Evolutionary conservation across 2,113 vertebrate genomes (phyloP), one percentile per base, ranked within the genome.

Genomic region (Synchiropus splendidus): DNA sequence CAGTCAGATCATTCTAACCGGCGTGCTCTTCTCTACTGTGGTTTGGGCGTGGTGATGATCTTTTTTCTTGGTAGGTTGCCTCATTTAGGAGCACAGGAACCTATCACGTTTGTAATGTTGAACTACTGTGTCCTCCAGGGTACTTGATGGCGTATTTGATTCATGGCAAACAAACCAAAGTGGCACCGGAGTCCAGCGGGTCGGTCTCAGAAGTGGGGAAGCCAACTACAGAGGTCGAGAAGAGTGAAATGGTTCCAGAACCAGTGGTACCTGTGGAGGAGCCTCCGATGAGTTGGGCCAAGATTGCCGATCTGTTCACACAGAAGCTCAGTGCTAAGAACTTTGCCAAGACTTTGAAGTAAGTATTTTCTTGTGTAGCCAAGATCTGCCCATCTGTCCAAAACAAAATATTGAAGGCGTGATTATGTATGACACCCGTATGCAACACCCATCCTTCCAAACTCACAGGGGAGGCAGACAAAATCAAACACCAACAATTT

Each of bases 91-190:
- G n/a, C 8, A 27, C 21, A 27, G 8, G 21, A 27, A 27, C 21
- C n/a, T n/a, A n/a, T n/a, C n/a, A n/a, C n/a, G n/a, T 27, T 27
- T 8, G 4, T 27, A 27, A 27, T 27, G 4, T 27, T 27, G 21
- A 4, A 27, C 21, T 27, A 27, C 21, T 27, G 1, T 31, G 0
- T 48, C 34, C 3, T 54, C 8, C 49, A 97, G 93, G 92, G 13
- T 89, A 82, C 68, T 42, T 92, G 31, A 44, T 90, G 0, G 91
- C 89, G 21, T 92, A 85, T 61, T 34, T 70, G 21, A 51, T 51
- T 40, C 48, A 61, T 14, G 12, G n/a, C 4, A 62, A 64, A 16
- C 42, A n/a, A n/a, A n/a, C 47, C 13, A 13, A 1, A 2, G 10
- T 0, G 5, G 13, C 3, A 31, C 2, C 12, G 0, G 16, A 1